Percentiles rank a stretch among this genome's conserved stretches.
Evolutionary conservation across 2,888 invertebrate genomes (phyloP).

Genomic region (Agrochola circellaris): DNA sequence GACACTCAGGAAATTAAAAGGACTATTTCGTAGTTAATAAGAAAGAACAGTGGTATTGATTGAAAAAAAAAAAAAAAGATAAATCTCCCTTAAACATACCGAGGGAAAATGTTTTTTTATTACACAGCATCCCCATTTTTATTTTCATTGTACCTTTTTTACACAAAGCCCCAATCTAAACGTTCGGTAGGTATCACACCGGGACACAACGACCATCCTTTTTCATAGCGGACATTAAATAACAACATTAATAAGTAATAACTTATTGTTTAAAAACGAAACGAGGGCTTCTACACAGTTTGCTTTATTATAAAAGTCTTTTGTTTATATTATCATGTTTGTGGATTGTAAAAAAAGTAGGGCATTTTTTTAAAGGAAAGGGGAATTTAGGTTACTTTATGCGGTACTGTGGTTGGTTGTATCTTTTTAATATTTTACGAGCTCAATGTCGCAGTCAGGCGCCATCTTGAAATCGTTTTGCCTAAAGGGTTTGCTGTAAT

Average conservation of each 20-base stretch:
- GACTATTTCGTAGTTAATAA: background rate
- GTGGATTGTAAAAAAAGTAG: slow-evolving; percentile 37
- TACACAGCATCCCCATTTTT: background rate
- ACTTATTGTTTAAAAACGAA: slow-evolving; percentile 41
- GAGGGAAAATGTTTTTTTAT: background rate
- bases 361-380: slow-evolving; percentile 15
- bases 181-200: slow-evolving; percentile 27
- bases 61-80: background rate
- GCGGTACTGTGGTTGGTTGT: slow-evolving; percentile 26
- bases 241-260: slow-evolving; percentile 36
- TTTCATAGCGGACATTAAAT: slow-evolving; percentile 33
- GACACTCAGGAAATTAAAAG: background rate
- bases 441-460: slow-evolving; percentile 17
- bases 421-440: slow-evolving; percentile 54
- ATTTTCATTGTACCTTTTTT: slow-evolving; percentile 20
- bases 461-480: slow-evolving; percentile 42
- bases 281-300: slow-evolving; percentile 20
- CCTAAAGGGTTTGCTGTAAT: slow-evolving; percentile 34
- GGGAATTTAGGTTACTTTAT: slow-evolving; percentile 33
- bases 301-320: slow-evolving; percentile 40
- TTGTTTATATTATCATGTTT: slow-evolving; percentile 42
- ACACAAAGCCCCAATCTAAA: slow-evolving; percentile 51
- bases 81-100: background rate
- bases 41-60: background rate
- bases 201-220: slow-evolving; percentile 7